Evolutionary conservation across 2,797 vertebrate species (phyloP), one percentile per base, ranked within the genome.

Genomic region (Garrulus glandarius): DNA sequence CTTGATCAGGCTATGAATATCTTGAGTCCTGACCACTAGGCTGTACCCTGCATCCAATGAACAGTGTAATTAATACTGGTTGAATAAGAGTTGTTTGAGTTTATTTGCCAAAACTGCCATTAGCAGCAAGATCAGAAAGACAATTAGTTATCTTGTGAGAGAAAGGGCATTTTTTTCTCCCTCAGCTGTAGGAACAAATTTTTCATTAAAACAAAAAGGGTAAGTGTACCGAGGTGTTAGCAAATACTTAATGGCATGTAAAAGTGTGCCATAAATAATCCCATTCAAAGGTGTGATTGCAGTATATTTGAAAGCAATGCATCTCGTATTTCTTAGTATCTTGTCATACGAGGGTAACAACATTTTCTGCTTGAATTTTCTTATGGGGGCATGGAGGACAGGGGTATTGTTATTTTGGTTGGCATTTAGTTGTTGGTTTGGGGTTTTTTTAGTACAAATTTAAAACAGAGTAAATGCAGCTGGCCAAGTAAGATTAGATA

Each of bases 401-500:
- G 14, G 7, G 4, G 2, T 50, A 34, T 50, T 64, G 3, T 46
- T 67, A 41, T 59, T 68, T 49, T 37, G 26, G n/a, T 44, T 50
- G 64, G 37, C 20, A 53, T 77, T 61, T 77, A 34, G 70, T 47
- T 49, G 30, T 78, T 70, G 30, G 13, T 19, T 80, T 81, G 37
- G 26, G 2, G 3, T 1, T 7, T 23, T 18, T 60, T 86, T 82
- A 14, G 17, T 74, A n/a, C 85, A 76, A 74, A 34, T 77, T 88
- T 89, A 78, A 93, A 94, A 71, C 46, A 90, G 56, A 97, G 61
- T 39, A 93, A 96, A 89, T 87, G 65, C 71, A 95, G 82, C 67
- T 95, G 79, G 63, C 29, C 34, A 46, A 52, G 34, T 61, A 60
- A 91, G 82, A 95, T 94, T 89, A 96, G 89, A 72, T 75, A 91